A percentile compares a stretch with the other conserved stretches of the same genome.
These are phyloP conservation scores for Polypterus bichir DNA, from an alignment of 2,113 vertebrate genomes.

Conservation along the genomic window DNA sequence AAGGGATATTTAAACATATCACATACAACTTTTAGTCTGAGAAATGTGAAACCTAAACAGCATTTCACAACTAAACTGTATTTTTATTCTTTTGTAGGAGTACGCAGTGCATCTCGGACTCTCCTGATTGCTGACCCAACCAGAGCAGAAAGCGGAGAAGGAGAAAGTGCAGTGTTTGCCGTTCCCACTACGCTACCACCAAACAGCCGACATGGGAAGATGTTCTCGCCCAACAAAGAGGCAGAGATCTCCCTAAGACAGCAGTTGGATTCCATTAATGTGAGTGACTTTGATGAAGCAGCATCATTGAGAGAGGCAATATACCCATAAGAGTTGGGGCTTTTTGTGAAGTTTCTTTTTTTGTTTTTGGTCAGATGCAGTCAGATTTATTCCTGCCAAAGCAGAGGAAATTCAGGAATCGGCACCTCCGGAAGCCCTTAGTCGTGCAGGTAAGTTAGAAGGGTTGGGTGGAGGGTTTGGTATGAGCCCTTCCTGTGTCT, in stretches of 20 bases:
- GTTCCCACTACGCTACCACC: slow-evolving; percentile 87
- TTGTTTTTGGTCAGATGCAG: slow-evolving; percentile 44
- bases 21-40: too few relatives aligned
- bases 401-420: slow-evolving; percentile 71
- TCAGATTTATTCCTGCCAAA: slow-evolving; percentile 86
- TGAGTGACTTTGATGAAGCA: slow-evolving; percentile 38
- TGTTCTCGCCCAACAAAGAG: slow-evolving; percentile 87
- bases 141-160: slow-evolving; percentile 44
- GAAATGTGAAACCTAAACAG: too few relatives aligned
- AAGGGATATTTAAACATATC: too few relatives aligned
- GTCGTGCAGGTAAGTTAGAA: slow-evolving; percentile 80
- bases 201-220: slow-evolving; percentile 79
- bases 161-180: slow-evolving; percentile 76
- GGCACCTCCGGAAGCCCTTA: slow-evolving; percentile 81
- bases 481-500: too few relatives aligned
- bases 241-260: slow-evolving; percentile 78
- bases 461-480: too few relatives aligned
- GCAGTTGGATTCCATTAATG: slow-evolving; percentile 88
- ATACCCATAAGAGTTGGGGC: too few relatives aligned
- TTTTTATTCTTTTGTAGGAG: slow-evolving; percentile 39
- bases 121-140: slow-evolving; percentile 60
- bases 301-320: not conserved
- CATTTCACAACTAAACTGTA: too few relatives aligned
- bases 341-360: too few relatives aligned
- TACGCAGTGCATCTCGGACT: slow-evolving; percentile 68